Evolutionary conservation across 1,140 invertebrate species (phyloP), one percentile per base, ranked within the genome.

Genomic region (Bombus sylvicola): DNA sequence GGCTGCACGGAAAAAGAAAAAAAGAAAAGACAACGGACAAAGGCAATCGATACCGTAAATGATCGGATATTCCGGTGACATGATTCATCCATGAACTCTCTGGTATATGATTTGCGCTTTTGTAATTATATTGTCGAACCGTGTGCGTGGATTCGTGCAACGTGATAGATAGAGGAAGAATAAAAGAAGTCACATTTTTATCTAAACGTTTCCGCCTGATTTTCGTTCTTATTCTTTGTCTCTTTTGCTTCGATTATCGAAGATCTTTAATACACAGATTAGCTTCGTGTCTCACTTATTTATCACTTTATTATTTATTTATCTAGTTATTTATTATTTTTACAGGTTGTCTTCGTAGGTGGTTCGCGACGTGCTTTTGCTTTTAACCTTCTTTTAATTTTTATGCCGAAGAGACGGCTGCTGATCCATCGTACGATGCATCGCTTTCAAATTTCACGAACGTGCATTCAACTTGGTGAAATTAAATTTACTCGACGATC

Each of bases 31-130:
- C 41, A 74, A 88, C 72, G 59, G n/a, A 81, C 28, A 86, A 86
- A 82, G 39, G 39, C 59, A 88, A 87, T 83, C 74, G 84, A 88
- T 88, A 79, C 18, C 13, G 62, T 59, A 82, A 78, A 83, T 72
- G 79, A 88, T 88, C 62, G 80, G 75, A 87, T 79, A 83, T 87
- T 81, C 64, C 72, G 53, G 37, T 12, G 73, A 77, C 86, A 81
- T 15, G 43, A 57, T 81, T 78, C 37, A 57, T 85, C 78, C 83
- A 87, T 86, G 77, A 77, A 77, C 66, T 68, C 25, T 53, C 31
- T 62, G 28, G 12, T 62, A 43, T 81, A 68, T 57, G 62, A 76
- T 88, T 77, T 77, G 72, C 47, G 81, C 69, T 86, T 77, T 81
- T 25, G 2, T 75, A 39, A 77, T 47, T 57, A 53, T 43, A 66